Base-by-base conservation (phyloP, 2,797 vertebrate genomes). In the Sebastes vulpes region DNA sequence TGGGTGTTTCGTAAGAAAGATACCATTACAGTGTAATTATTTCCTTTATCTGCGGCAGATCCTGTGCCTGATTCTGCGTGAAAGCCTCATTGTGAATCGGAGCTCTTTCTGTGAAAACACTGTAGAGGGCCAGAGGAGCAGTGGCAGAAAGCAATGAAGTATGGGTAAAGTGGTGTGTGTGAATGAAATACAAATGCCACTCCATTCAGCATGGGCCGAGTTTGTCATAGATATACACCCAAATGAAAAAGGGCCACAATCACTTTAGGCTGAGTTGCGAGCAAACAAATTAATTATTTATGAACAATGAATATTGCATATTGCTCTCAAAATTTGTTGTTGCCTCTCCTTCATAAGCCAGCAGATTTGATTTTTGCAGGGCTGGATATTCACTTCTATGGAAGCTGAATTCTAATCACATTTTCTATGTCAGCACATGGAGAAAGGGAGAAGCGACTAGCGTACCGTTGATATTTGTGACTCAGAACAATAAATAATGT, bases 211-310 rank as follows among this genome's bases (percentile, higher is more conserved):
- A 76, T 48, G 79, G 77, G 89, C 81, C 66, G 60, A 76, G 63
- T 84, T 75, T 72, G 70, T 72, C 75, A 81, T 64, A 74, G 81
- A 92, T 86, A 92, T 79, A 79, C 38, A 86, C 74, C 84, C 72
- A 80, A 87, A 93, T 87, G 85, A 93, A 94, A 90, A 87, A 91
- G 83, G 89, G 81, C 92, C 89, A 87, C 90, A 91, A 94, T 94
- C 89, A 93, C 89, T 93, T 94, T 91, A 72, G 79, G 77, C 88
- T 72, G 86, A 89, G 79, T 91, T 90, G 86, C 71, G 81, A 92
- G 93, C 91, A 94, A 95, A 93, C 85, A 92, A 78, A 93, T 95
- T 85, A 86, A 93, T 94, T 90, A 94, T 95, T 95, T 90, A 95
- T 93, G 90, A 92, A 91, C 80, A 83, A 94, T 94, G 91, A 95